These are phyloP conservation scores for Odontomyia ornata DNA, from an alignment of 2,888 invertebrate species.

Conservation along the genomic window DNA sequence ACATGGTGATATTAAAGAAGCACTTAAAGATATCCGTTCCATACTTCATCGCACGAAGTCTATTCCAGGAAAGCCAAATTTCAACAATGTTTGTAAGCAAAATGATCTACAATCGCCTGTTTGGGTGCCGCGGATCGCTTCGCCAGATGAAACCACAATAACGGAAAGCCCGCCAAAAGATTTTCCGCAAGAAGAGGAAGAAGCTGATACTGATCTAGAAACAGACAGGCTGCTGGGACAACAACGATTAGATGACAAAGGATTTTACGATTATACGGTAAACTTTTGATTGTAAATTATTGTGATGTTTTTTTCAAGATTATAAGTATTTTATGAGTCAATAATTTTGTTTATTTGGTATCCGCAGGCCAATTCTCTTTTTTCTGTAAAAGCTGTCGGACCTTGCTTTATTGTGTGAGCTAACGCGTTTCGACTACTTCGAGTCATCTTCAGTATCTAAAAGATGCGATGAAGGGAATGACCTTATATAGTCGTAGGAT, in stretches of 20 bases:
- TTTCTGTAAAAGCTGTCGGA: too few relatives aligned
- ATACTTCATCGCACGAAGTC: conserved; percentile 70
- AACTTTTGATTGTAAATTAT: background rate
- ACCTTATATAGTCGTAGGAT: too few relatives aligned
- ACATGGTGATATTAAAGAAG: conserved; percentile 68
- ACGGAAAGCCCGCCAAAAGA: conserved; percentile 51
- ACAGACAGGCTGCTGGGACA: conserved; percentile 96
- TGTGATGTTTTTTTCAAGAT: too few relatives aligned
- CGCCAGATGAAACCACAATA: conserved; percentile 51
- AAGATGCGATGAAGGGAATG: too few relatives aligned
- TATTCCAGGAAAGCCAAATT: conserved; percentile 61
- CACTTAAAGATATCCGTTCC: conserved; percentile 84
- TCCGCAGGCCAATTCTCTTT: too few relatives aligned
- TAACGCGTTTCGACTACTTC: too few relatives aligned
- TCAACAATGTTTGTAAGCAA: conserved; percentile 60
- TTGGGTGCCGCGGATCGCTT: conserved; percentile 60
- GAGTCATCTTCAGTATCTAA: too few relatives aligned
- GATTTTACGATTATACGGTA: conserved; percentile 77
- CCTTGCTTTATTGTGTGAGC: too few relatives aligned
- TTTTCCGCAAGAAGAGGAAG: conserved; percentile 73
- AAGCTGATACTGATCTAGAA: conserved; percentile 97
- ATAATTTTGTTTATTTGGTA: too few relatives aligned
- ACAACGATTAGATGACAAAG: conserved; percentile 90
- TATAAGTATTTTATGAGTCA: too few relatives aligned
- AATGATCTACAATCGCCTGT: conserved; percentile 61